phyloP scores from a whole-genome alignment of 2,113 vertebrate species.

The Fukomys damarensis region DNA sequence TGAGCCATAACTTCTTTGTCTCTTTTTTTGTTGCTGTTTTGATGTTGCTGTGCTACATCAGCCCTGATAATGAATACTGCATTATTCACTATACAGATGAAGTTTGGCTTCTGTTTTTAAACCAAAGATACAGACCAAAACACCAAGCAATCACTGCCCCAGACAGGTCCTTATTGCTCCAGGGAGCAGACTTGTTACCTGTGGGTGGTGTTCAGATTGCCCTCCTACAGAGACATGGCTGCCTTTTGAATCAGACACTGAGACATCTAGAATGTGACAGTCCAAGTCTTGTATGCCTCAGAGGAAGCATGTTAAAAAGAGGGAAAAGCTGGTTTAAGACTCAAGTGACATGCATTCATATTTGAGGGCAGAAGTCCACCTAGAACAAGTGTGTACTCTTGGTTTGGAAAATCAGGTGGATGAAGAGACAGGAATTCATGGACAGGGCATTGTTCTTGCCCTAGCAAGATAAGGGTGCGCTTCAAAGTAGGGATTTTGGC shows the following conservation, averaged over 20 bases:
- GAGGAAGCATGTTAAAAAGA: background rate
- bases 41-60: background rate
- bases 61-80: accelerated
- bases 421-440: background rate
- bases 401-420: background rate
- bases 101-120: background rate
- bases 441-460: background rate
- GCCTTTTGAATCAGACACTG: background rate
- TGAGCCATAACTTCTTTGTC: background rate
- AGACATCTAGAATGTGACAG: background rate
- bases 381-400: background rate
- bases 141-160: background rate
- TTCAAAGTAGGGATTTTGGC: accelerated
- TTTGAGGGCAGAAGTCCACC: background rate
- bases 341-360: accelerated
- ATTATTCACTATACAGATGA: background rate
- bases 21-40: too few species aligned
- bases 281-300: background rate
- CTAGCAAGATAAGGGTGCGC: accelerated
- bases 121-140: background rate
- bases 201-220: background rate
- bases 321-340: background rate
- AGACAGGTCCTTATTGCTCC: background rate
- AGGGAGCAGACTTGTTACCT: background rate
- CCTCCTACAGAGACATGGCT: background rate